Evolutionary conservation across 2,888 invertebrate genomes (phyloP), one percentile per base, ranked within the genome.

Genomic region (Agonopterix arenella): DNA sequence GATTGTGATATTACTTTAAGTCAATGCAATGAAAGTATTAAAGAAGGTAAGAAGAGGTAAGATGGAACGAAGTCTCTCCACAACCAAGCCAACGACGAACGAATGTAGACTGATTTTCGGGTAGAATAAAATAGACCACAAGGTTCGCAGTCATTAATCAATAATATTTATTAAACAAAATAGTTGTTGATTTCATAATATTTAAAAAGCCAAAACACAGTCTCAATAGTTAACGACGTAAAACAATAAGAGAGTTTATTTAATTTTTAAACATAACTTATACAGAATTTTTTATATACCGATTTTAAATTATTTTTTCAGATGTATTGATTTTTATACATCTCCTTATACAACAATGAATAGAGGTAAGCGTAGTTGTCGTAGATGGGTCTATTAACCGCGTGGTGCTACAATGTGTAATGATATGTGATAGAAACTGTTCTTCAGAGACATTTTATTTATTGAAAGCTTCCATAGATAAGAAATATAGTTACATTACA

Each of bases 381-480:
- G 78, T 88, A 85, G 86, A 84, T 82, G 86, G 86, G 84, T 88
- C 85, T 85, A 84, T 84, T 88, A 88, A 88, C 83, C 68, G 89
- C 79, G 88, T 86, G 89, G 89, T 89, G 88, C 88, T 89, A 88
- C 83, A 85, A 73, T 70, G 84, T 83, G 85, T 84, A 88, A 89
- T 70, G 86, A 88, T 78, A 86, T 89, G 89, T 89, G 89, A 89
- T 89, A 89, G 82, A 86, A 82, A 84, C 78, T 84, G 74, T 83
- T 83, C 83, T 88, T 74, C 84, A 86, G 84, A 88, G 80, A 84
- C 85, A 80, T 89, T 85, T 88, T 89, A 88, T 86, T 88, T 89
- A 89, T 81, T 79, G 73, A 86, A 28, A 77, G 76, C 84, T 84
- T 80, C 85, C 84, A 84, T 86, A 88, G 83, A 58, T 82, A 75